Evolutionary conservation across 2,113 vertebrate species (phyloP), one percentile per base, ranked within the genome.

Genomic region (Rhinoderma darwinii): DNA sequence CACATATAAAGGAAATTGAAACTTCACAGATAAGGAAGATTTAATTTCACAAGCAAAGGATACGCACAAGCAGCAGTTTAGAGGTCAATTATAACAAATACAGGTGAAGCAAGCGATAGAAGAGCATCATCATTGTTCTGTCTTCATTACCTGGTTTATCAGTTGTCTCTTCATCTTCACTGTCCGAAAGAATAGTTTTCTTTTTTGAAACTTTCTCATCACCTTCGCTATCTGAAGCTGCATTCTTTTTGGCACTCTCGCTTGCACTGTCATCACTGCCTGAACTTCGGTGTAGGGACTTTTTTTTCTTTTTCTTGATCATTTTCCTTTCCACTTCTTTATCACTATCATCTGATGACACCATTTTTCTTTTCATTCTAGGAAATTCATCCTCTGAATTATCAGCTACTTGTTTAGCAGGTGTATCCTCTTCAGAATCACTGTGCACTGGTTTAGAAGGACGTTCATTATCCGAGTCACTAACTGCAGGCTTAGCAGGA

Each of bases 151-250:
- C 86, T 91, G 95, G 83, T 92, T 92, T 70, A 74, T 91, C 89
- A 7, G 51, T 15, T 2, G 51, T 89, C 90, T 98, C 96, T 44
- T 93, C 98, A 30, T 98, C 97, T 80, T 99, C 98, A 22, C 97
- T 99, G 92, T 99, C 98, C 10, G 97, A 98, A 41, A 99, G 92
- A 43, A 99, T 89, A 22, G 95, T 94, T 68, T 96, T 95, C 95
- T 97, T 99, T 89, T 97, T 96, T 92, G 98, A 98, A 25, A 94
- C 93, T 73, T 84, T 95, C 89, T 94, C 96, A 32, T 96, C 94
- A 51, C 92, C 95, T 7, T 96, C 95, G 89, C 89, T 93, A 88
- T 91, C 92, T 8, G 90, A 92, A 73, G 87, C 90, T n/a, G 95
- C 94, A 0, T 94, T 93, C 84, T 96, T 86, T 76, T 93, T 88